Conservation (phyloP, 2,113 vertebrate genomes). For the Podocnemis expansa region DNA sequence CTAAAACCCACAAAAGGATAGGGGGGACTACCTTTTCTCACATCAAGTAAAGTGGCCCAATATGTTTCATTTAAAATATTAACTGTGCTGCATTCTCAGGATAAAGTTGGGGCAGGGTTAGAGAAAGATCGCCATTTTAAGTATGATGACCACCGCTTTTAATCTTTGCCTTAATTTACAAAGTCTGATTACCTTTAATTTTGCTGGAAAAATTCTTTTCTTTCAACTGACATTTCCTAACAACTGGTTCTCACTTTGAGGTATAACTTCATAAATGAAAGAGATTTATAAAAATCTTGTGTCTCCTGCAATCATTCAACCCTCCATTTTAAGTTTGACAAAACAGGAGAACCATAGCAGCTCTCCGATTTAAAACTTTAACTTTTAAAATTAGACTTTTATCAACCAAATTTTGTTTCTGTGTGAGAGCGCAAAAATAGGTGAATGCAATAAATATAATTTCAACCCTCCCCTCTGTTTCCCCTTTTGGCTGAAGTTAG, state of each 20-base stretch:
- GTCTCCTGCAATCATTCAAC: too few relatives aligned
- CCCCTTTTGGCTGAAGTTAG: too few relatives aligned
- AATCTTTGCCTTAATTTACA: not conserved
- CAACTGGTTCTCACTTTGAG: not conserved
- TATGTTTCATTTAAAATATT: not conserved
- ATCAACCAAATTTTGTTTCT: not conserved
- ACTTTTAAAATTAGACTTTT: too few relatives aligned
- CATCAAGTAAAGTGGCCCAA: not conserved
- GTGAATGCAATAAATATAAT: too few relatives aligned
- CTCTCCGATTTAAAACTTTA: not conserved
- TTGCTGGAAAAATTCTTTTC: not conserved
- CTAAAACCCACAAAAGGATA: too few relatives aligned
- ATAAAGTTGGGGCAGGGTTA: fast-evolving
- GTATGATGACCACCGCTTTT: fast-evolving
- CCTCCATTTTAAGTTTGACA: not conserved
- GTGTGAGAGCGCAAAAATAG: not conserved
- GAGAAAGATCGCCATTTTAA: too few relatives aligned
- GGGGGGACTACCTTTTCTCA: not conserved
- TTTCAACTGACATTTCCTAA: not conserved
- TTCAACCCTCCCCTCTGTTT: too few relatives aligned
- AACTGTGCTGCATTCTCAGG: not conserved
- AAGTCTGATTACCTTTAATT: not conserved
- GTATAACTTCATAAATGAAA: not conserved
- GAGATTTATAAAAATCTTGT: not conserved
- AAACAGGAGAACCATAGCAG: not conserved